Conservation (phyloP, 2,888 invertebrate species). For the Lottia gigantea region DNA sequence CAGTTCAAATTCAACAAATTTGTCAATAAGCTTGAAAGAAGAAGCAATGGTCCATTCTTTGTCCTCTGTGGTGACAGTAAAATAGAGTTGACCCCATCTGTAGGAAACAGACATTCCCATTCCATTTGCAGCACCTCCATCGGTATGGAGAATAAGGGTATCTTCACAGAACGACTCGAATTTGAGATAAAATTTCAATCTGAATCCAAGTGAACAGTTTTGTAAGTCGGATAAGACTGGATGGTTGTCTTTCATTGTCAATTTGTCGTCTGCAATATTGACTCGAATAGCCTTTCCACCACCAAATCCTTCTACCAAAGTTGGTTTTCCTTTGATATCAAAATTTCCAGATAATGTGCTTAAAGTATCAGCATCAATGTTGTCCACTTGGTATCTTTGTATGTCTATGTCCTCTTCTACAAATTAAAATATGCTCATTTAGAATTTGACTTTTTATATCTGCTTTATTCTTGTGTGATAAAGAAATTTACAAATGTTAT, state of each 20-base stretch:
- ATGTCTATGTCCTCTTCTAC: neutral
- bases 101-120: constrained; percentile 35
- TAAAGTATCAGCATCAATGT: constrained; percentile 9
- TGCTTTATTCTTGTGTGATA: no score
- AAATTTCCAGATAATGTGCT: neutral
- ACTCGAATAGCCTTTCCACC: constrained; percentile 28
- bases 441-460: no score
- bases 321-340: constrained; percentile 12
- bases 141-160: constrained; percentile 30
- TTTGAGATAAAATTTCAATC: constrained; percentile 31
- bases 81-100: constrained; percentile 21
- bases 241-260: constrained; percentile 21
- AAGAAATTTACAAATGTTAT: neutral
- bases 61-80: constrained; percentile 29
- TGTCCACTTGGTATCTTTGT: constrained; percentile 3
- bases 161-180: constrained; percentile 27
- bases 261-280: constrained; percentile 14
- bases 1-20: constrained; percentile 20
- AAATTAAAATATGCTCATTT: no score
- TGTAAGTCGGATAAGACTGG: constrained; percentile 34
- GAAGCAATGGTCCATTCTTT: constrained; percentile 28
- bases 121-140: constrained; percentile 21
- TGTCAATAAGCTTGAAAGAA: constrained; percentile 21
- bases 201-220: constrained; percentile 33
- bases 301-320: constrained; percentile 29